phyloP scores from a whole-genome alignment of 2,888 invertebrate genomes.

The Tinea trinotella region DNA sequence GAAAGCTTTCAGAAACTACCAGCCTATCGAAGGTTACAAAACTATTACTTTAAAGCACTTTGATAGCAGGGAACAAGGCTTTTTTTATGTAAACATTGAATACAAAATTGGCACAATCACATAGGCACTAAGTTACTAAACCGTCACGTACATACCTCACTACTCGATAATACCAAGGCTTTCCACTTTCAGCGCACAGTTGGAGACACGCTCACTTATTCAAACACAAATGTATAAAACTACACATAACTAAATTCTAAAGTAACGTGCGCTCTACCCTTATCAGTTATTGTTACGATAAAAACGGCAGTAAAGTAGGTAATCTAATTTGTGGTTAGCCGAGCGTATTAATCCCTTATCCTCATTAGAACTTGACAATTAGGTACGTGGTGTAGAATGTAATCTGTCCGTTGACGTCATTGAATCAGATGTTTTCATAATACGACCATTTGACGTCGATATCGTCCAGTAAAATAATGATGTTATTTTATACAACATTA shows the following conservation, averaged over 20 bases:
- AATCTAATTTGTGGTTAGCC: not conserved
- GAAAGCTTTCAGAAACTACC: not conserved
- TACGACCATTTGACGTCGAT: conserved; percentile 8
- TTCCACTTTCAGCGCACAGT: conserved; percentile 57
- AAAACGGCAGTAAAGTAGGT: not conserved
- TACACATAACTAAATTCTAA: not conserved
- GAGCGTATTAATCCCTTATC: not conserved
- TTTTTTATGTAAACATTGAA: not conserved
- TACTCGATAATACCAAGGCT: conserved; percentile 61
- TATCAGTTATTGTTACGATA: not conserved
- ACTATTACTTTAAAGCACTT: not conserved
- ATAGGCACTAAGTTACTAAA: conserved; percentile 41
- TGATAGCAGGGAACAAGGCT: not conserved
- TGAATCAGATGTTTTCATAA: conserved; percentile 4
- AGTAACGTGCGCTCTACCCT: not conserved
- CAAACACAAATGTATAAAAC: conserved; percentile 32
- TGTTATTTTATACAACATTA: conserved; percentile 6
- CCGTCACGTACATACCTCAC: conserved; percentile 38
- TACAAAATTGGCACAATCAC: conserved; percentile 43
- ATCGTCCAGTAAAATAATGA: not conserved
- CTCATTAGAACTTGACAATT: not conserved
- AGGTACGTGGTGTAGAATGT: not conserved
- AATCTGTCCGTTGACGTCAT: not conserved
- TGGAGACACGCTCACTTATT: conserved; percentile 28
- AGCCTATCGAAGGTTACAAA: not conserved